phyloP scores from a whole-genome alignment of 2,113 vertebrate genomes.

The Charadrius vociferus region DNA sequence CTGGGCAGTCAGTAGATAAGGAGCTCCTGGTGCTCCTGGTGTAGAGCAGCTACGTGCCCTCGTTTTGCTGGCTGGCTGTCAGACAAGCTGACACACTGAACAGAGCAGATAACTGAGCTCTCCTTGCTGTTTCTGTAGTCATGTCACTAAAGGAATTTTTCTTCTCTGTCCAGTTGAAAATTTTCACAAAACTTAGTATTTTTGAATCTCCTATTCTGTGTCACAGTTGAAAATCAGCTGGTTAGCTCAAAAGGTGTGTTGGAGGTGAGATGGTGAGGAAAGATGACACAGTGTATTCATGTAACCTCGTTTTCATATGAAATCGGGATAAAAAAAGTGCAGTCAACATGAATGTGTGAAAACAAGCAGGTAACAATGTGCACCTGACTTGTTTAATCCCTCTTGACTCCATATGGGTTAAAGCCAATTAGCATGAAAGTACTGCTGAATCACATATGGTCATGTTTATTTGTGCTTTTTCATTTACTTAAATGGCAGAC shows the following conservation, averaged over 20 bases:
- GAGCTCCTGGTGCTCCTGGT: neutral
- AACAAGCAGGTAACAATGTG: constrained; percentile 78
- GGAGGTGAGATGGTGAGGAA: neutral
- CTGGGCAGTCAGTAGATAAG: neutral
- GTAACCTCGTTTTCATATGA: neutral
- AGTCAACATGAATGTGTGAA: constrained; percentile 73
- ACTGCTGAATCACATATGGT: constrained; percentile 84
- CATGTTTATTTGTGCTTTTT: constrained; percentile 88
- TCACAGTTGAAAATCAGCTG: neutral
- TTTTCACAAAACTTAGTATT: neutral
- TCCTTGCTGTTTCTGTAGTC: neutral
- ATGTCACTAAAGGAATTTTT: neutral
- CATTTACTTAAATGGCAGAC: constrained; percentile 90
- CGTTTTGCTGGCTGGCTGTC: neutral
- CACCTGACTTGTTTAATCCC: constrained; percentile 77
- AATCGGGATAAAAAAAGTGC: neutral
- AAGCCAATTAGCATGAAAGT: constrained; percentile 87
- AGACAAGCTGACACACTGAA: neutral
- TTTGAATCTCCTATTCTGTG: neutral
- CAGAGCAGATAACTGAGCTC: neutral
- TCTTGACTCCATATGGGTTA: constrained; percentile 77
- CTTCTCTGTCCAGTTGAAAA: neutral
- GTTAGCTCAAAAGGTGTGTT: neutral
- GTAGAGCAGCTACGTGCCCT: neutral
- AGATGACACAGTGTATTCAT: neutral